phyloP scores from a whole-genome alignment of 1,140 invertebrate genomes.

The Aphaenogaster rudis region DNA sequence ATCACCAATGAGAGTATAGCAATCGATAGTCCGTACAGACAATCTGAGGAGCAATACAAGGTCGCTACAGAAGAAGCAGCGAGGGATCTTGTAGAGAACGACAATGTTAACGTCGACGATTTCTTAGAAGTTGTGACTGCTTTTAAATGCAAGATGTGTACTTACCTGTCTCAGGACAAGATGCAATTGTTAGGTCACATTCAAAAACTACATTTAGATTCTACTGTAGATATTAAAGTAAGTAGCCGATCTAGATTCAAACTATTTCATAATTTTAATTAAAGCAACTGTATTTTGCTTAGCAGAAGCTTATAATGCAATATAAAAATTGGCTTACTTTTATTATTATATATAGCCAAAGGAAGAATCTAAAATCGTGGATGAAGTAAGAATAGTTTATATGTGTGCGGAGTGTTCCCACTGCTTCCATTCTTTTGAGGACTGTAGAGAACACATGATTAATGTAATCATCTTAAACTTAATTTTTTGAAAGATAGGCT shows the following conservation, averaged over 20 bases:
- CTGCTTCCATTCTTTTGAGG: constrained; percentile 86
- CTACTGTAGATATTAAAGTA: constrained; percentile 68
- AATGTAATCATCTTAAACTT: constrained; percentile 77
- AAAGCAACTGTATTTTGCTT: neutral
- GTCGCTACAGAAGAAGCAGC: constrained; percentile 54
- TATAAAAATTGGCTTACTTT: constrained; percentile 35
- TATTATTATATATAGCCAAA: constrained; percentile 65
- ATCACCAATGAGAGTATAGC: constrained; percentile 64
- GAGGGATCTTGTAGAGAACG: constrained; percentile 71
- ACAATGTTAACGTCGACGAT: constrained; percentile 80
- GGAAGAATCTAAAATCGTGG: constrained; percentile 71
- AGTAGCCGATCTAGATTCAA: constrained; percentile 1
- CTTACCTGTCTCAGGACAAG: constrained; percentile 82
- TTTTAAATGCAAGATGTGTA: constrained; percentile 84
- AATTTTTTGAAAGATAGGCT: constrained; percentile 12
- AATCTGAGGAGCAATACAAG: constrained; percentile 67
- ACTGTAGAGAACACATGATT: constrained; percentile 87
- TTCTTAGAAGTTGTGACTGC: constrained; percentile 83
- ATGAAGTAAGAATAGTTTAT: constrained; percentile 82
- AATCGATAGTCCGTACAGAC: constrained; percentile 56
- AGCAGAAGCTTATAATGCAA: constrained; percentile 13
- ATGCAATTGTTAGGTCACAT: constrained; percentile 80
- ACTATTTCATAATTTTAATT: constrained; percentile 12
- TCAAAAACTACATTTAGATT: constrained; percentile 80
- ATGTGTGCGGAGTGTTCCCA: constrained; percentile 87